Base-by-base conservation (phyloP, 2,797 vertebrate species). In the Tangara arthus region DNA sequence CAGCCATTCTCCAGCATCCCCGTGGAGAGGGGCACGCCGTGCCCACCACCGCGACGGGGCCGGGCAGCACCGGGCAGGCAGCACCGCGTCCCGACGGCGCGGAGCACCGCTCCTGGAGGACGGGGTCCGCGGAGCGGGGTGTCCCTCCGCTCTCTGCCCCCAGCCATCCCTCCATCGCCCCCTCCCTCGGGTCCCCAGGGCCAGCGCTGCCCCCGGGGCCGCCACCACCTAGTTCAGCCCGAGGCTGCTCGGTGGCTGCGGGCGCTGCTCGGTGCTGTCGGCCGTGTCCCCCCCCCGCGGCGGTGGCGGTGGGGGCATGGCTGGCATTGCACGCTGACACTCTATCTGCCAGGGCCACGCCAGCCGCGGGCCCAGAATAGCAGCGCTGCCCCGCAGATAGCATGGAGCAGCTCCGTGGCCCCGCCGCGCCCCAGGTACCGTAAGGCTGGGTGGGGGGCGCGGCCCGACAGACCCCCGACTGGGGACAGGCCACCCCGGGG, bases 321-420 rank as follows among this genome's bases (percentile, higher is more conserved):
- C 90, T 86, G 95, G 88, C 95, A 89, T 90, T 86, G 92, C 83
- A 93, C 55, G 10, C 80, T 95, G 69, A 92, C 93, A 95, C 93
- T 52, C 93, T 93, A 95, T 93, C 94, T 94, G 82, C 79, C 81
- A 94, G 95, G 95, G 49, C 94, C 91, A 65, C 20, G 53, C 92
- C 32, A 73, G 94, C 94, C 96, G 79, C 96, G 68, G 97, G 96
- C 97, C 97, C 97, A 97, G 53, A 90, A 97, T 96, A 97, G 93
- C 97, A 64, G 72, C 83, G 87, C 93, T 88, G 94, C 93, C 23
- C 63, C 24, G 66, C 89, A 59, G 87, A 84, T 9, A 79, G 96
- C 96, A 96, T 96, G 96, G 95, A 96, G 89, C 63, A 10, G 24
- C 87, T 93, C 83, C 66, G 90, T 15, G 42, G 88, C 27, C 77